Evolutionary conservation across 2,113 vertebrate species (phyloP).

Genomic region (Tachycineta bicolor): DNA sequence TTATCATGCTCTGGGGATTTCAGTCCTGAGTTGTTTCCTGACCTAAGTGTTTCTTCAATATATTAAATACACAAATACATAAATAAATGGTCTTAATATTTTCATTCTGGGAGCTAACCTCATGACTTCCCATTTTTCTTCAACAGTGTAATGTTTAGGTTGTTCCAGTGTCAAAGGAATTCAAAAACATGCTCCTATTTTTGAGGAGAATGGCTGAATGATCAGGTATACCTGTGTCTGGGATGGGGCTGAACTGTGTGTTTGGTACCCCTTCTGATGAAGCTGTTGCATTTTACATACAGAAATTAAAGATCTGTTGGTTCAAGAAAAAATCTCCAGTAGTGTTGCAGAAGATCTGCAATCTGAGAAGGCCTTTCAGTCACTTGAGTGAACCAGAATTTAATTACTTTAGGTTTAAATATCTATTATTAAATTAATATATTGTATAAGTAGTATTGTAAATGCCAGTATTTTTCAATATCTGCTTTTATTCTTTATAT

Average conservation of each 20-base stretch:
- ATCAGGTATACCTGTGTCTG: not conserved
- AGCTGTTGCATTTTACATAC: not conserved
- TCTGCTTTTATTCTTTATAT: not conserved
- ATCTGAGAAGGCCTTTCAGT: not conserved
- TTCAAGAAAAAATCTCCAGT: not conserved
- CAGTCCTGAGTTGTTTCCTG: not conserved
- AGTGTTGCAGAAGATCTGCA: not conserved
- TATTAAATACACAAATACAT: not conserved
- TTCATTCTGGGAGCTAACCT: not conserved
- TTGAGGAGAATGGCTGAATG: not conserved
- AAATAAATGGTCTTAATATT: not conserved
- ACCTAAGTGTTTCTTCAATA: not conserved
- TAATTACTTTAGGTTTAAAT: not conserved
- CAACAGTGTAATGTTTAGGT: not conserved
- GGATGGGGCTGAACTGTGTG: not conserved
- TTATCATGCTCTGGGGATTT: not conserved
- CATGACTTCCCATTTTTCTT: not conserved
- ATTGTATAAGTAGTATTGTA: not conserved
- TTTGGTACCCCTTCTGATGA: rapidly evolving
- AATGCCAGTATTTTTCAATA: not conserved
- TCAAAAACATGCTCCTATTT: not conserved
- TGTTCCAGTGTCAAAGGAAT: not conserved
- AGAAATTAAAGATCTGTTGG: not conserved
- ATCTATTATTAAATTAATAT: not conserved
- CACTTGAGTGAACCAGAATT: not conserved